phyloP scores from a whole-genome alignment of 2,113 vertebrate genomes.

The Xenopus tropicalis region DNA sequence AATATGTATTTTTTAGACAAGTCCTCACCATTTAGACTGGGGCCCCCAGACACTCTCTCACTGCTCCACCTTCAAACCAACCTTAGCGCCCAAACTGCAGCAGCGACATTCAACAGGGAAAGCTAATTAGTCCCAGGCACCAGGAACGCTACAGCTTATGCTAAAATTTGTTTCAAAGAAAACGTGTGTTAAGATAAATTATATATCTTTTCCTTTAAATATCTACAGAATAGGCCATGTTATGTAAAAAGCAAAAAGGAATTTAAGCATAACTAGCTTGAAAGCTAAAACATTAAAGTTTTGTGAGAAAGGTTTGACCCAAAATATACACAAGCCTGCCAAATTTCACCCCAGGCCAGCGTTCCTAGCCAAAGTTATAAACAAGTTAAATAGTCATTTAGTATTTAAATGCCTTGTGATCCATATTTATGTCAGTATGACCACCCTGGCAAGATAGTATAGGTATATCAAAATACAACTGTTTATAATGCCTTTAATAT shows the following conservation, averaged over 20 bases:
- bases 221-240: neutral
- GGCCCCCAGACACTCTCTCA: no score
- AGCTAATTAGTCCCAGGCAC: no score
- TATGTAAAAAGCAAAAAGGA: neutral
- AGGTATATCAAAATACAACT: neutral
- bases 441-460: constrained; percentile 10
- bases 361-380: constrained; percentile 23
- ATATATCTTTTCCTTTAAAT: no score
- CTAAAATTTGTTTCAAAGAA: no score
- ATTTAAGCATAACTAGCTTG: neutral
- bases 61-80: no score
- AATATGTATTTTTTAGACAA: no score
- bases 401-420: constrained; percentile 9
- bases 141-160: no score
- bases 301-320: constrained; percentile 8
- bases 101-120: no score
- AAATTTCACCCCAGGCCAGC: constrained; percentile 14
- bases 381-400: constrained; percentile 12
- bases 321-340: constrained; percentile 25
- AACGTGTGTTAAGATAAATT: no score
- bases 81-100: no score
- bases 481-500: neutral
- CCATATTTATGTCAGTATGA: constrained; percentile 21
- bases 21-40: no score
- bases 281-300: neutral